Conservation (phyloP, 1,140 invertebrate species). For the Tetragnatha versicolor region DNA sequence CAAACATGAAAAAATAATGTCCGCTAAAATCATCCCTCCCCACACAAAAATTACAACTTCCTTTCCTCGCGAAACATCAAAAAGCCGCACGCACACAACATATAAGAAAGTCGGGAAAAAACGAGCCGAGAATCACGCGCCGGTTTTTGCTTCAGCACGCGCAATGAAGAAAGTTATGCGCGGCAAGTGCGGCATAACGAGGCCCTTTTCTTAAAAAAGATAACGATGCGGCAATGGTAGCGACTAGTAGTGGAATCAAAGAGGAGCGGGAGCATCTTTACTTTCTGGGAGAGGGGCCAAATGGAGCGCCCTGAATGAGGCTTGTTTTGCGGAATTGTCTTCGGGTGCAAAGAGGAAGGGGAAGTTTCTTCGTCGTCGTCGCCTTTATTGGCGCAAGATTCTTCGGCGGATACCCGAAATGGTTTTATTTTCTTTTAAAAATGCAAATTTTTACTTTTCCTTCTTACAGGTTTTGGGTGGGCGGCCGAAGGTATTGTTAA, state of each 20-base stretch:
- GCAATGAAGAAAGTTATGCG: no score
- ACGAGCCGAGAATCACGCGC: no score
- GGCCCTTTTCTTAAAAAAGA: conserved; percentile 7
- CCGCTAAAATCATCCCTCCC: no score
- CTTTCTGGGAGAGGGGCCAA: conserved; percentile 22
- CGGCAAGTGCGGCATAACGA: conserved; percentile 4
- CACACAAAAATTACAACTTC: no score
- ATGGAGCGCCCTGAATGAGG: conserved; percentile 4
- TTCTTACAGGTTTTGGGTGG: no score
- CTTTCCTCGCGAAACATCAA: no score
- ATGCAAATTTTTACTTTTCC: no score
- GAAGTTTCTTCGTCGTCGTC: background rate
- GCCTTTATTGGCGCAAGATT: conserved; percentile 6
- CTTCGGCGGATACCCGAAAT: background rate
- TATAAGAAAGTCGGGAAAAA: no score
- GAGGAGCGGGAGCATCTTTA: background rate
- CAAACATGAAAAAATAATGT: no score
- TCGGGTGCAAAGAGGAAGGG: background rate
- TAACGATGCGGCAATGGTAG: conserved; percentile 17
- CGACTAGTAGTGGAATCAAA: background rate
- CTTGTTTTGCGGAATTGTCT: conserved; percentile 9
- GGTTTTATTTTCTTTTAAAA: background rate
- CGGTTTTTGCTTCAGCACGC: no score
- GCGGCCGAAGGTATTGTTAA: no score
- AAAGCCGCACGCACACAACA: no score